These are phyloP conservation scores for Tapirus indicus DNA, from an alignment of 2,797 vertebrate species.

Conservation along the genomic window DNA sequence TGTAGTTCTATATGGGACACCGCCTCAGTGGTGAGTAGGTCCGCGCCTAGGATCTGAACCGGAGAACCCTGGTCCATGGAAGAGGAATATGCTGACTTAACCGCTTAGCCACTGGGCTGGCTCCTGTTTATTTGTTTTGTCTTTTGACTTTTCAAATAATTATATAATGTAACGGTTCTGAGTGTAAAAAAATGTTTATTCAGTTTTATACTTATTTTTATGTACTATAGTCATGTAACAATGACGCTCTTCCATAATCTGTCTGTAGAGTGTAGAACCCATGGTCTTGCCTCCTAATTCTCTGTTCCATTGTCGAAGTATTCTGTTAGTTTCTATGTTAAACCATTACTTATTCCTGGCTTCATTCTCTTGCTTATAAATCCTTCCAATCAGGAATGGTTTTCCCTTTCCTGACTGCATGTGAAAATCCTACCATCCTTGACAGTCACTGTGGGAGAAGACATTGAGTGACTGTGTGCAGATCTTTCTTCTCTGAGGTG, in stretches of 20 bases:
- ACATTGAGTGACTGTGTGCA: background rate
- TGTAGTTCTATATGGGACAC: no score
- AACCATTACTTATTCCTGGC: no score
- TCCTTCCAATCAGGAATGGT: rapidly evolving
- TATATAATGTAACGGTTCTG: background rate
- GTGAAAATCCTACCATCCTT: background rate
- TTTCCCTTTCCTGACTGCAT: background rate
- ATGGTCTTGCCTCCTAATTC: rapidly evolving
- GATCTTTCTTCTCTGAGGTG: background rate
- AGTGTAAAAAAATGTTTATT: background rate
- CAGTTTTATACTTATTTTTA: background rate
- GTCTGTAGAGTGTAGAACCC: background rate
- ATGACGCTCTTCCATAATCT: background rate
- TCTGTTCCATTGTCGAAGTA: background rate
- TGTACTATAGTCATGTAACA: background rate
- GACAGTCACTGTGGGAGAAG: background rate
- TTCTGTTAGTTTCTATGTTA: no score
- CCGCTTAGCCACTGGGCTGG: no score
- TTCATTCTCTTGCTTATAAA: background rate
- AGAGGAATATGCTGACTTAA: no score
- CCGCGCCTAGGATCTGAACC: no score
- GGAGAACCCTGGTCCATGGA: no score
- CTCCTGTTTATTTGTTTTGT: background rate
- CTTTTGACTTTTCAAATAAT: background rate
- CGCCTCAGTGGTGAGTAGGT: no score